Conservation (phyloP, 2,797 vertebrate species). For the Sebastiscus tertius region DNA sequence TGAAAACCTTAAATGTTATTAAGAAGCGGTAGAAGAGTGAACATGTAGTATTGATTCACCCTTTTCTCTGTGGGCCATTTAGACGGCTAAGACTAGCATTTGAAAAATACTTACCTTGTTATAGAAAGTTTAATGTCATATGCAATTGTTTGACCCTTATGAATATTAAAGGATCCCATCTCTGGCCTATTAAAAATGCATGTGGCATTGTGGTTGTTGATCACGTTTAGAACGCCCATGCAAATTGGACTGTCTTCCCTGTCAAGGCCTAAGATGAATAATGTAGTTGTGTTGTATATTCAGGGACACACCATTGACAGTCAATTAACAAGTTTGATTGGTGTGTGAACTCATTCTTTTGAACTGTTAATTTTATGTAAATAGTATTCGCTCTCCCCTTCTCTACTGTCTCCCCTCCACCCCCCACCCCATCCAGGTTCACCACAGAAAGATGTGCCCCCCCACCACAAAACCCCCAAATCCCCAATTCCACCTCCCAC, state of each 20-base stretch:
- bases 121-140: slow-evolving; percentile 90
- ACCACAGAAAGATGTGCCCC: slow-evolving; percentile 88
- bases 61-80: slow-evolving; percentile 73
- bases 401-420: slow-evolving; percentile 80
- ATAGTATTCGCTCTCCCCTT: slow-evolving; percentile 90
- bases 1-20: background rate
- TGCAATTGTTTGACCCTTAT: slow-evolving; percentile 94
- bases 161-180: slow-evolving; percentile 94
- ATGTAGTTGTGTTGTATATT: slow-evolving; percentile 99
- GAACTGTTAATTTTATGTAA: slow-evolving; percentile 99
- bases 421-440: slow-evolving; percentile 88
- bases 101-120: slow-evolving; percentile 83
- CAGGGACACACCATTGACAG: slow-evolving; percentile 99
- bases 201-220: slow-evolving; percentile 98
- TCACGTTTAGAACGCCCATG: slow-evolving; percentile 99
- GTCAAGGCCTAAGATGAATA: slow-evolving; percentile 98
- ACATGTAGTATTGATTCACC: slow-evolving; percentile 27
- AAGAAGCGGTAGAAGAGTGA: background rate
- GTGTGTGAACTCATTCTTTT: slow-evolving; percentile 99
- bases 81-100: slow-evolving; percentile 68
- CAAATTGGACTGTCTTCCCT: slow-evolving; percentile 99
- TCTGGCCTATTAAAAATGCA: slow-evolving; percentile 97
- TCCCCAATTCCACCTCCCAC: slow-evolving; percentile 85
- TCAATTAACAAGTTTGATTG: slow-evolving; percentile 99
- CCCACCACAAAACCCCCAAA: slow-evolving; percentile 71